These are phyloP conservation scores for Lemur catta DNA, from an alignment of 2,797 vertebrate species.

Conservation along the genomic window DNA sequence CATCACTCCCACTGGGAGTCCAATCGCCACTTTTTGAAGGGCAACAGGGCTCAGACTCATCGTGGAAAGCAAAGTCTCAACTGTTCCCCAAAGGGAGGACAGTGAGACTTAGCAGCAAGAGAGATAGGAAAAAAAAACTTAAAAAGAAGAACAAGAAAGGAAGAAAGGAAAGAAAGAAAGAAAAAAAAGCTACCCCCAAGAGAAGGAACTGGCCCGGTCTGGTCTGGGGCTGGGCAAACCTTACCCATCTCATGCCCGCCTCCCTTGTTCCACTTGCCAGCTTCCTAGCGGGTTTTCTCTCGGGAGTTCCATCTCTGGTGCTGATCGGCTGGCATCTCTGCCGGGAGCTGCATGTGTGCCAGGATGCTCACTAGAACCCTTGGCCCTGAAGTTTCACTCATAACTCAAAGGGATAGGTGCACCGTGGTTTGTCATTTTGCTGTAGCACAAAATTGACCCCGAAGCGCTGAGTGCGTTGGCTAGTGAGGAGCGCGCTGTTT, in stretches of 20 bases:
- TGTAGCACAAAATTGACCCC: too few species aligned
- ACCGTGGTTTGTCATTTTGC: too few species aligned
- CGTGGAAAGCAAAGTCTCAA: neutral
- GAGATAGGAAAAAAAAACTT: neutral
- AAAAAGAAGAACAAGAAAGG: too few species aligned
- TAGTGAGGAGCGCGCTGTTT: neutral
- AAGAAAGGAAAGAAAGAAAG: too few species aligned
- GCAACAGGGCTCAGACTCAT: neutral
- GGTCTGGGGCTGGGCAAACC: neutral
- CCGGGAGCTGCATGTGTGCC: neutral
- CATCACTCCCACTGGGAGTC: neutral
- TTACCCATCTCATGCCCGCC: neutral
- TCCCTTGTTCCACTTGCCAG: accelerated
- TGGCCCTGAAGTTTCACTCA: neutral
- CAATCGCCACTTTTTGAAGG: neutral
- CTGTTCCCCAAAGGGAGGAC: neutral
- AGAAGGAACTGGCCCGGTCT: neutral
- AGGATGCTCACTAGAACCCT: neutral
- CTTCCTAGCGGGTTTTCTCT: neutral
- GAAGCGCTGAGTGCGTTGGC: neutral
- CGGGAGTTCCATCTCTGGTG: neutral
- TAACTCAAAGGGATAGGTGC: neutral
- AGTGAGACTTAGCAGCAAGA: neutral
- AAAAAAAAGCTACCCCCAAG: neutral
- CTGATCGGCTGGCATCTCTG: neutral